phyloP scores from a whole-genome alignment of 2,113 vertebrate genomes.

The Pteronura brasiliensis region DNA sequence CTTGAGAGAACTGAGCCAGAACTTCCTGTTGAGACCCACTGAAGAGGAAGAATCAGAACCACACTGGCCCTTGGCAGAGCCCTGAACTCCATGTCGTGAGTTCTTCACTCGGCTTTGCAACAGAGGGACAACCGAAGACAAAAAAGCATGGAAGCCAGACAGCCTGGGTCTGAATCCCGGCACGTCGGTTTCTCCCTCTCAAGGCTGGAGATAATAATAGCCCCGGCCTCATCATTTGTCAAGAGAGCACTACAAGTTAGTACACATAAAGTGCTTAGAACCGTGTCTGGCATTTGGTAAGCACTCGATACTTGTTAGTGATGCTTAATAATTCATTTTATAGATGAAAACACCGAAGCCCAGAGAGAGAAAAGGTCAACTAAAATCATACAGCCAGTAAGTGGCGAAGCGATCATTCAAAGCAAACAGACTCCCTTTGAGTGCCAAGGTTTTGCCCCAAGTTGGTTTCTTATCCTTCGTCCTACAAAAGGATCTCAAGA shows the following conservation, averaged over 20 bases:
- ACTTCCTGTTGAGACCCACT: neutral
- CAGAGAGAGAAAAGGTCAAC: slow-evolving; percentile 45
- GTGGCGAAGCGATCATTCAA: neutral
- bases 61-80: neutral
- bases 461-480: neutral
- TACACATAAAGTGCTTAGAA: neutral
- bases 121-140: neutral
- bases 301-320: slow-evolving; percentile 65
- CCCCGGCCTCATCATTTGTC: neutral
- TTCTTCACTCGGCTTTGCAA: rapidly evolving
- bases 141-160: neutral
- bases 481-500: neutral
- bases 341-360: slow-evolving; percentile 57
- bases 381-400: neutral
- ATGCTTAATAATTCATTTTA: slow-evolving; percentile 70
- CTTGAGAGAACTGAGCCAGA: neutral
- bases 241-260: neutral
- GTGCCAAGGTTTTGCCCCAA: neutral
- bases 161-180: neutral
- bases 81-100: rapidly evolving
- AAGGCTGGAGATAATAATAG: neutral
- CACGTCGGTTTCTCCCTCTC: neutral
- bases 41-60: neutral
- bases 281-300: slow-evolving; percentile 43
- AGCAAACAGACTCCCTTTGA: neutral